phyloP scores from a whole-genome alignment of 1,140 invertebrate genomes.

The roundworm (Caenorhabditis elegans) region DNA sequence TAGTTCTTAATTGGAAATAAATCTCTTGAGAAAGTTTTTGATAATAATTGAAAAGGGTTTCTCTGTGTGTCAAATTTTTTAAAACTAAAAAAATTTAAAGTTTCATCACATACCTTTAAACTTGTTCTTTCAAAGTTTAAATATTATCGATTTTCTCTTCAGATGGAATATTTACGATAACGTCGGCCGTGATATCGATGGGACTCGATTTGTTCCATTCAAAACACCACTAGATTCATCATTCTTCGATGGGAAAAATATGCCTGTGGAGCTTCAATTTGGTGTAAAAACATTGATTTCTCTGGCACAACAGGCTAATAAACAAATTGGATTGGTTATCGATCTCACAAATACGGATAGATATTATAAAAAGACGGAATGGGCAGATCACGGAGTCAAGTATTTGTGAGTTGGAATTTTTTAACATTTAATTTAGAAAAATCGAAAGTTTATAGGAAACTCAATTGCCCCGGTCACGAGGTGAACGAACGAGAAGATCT shows the following conservation, averaged over 20 bases:
- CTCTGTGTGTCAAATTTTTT: no score
- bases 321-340: slow-evolving; percentile 72
- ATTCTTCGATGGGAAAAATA: slow-evolving; percentile 26
- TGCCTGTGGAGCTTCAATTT: background rate
- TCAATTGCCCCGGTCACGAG: slow-evolving; percentile 40
- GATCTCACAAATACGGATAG: slow-evolving; percentile 75
- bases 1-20: no score
- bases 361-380: slow-evolving; percentile 72
- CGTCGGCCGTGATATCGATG: slow-evolving; percentile 39
- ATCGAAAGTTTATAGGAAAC: slow-evolving; percentile 14
- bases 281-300: background rate
- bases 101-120: no score
- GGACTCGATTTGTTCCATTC: slow-evolving; percentile 43
- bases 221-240: slow-evolving; percentile 35
- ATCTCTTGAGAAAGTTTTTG: no score
- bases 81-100: no score
- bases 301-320: slow-evolving; percentile 19
- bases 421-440: background rate
- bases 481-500: slow-evolving; percentile 34
- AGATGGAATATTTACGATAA: slow-evolving; percentile 42
- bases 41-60: no score
- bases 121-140: no score
- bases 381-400: slow-evolving; percentile 63
- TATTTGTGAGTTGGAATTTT: slow-evolving; percentile 58
- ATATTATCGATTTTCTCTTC: no score